phyloP scores from a whole-genome alignment of 2,888 invertebrate species.

The Linnaemya tessellans region DNA sequence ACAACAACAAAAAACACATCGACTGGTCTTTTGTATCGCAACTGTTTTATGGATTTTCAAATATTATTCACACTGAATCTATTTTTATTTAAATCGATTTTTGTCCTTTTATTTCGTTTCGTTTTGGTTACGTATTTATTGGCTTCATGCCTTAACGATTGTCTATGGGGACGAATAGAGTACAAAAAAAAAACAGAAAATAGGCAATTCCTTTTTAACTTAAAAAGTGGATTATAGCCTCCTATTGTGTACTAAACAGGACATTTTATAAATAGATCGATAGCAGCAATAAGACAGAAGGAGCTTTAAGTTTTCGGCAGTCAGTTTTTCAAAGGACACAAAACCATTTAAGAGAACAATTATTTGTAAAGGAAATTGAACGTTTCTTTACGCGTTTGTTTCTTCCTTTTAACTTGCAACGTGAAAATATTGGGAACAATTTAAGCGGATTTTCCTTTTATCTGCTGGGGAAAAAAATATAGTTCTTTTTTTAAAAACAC shows the following conservation, averaged over 20 bases:
- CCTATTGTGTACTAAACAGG: constrained; percentile 7
- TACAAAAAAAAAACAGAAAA: not conserved
- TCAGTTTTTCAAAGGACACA: not conserved
- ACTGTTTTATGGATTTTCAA: constrained; percentile 42
- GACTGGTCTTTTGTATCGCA: constrained; percentile 18
- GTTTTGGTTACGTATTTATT: constrained; percentile 9
- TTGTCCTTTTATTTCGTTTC: constrained; percentile 3
- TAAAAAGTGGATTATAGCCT: constrained; percentile 10
- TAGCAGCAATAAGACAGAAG: constrained; percentile 6
- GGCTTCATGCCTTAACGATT: constrained; percentile 23
- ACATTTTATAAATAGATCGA: not conserved
- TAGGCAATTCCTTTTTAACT: not conserved
- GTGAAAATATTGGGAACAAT: too few relatives aligned
- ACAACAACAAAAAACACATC: too few relatives aligned
- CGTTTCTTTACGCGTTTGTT: too few relatives aligned
- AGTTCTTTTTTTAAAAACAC: too few relatives aligned
- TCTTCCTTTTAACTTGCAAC: too few relatives aligned
- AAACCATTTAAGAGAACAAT: not conserved
- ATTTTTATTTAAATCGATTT: constrained; percentile 22
- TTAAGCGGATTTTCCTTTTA: too few relatives aligned
- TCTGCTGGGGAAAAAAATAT: too few relatives aligned
- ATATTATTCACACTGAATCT: constrained; percentile 33
- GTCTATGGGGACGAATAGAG: constrained; percentile 1
- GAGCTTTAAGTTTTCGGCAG: not conserved
- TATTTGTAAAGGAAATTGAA: too few relatives aligned